A percentile compares a stretch with the other conserved stretches of the same genome.
phyloP scores from a whole-genome alignment of 2,888 invertebrate species.

The Diarsia rubi region DNA sequence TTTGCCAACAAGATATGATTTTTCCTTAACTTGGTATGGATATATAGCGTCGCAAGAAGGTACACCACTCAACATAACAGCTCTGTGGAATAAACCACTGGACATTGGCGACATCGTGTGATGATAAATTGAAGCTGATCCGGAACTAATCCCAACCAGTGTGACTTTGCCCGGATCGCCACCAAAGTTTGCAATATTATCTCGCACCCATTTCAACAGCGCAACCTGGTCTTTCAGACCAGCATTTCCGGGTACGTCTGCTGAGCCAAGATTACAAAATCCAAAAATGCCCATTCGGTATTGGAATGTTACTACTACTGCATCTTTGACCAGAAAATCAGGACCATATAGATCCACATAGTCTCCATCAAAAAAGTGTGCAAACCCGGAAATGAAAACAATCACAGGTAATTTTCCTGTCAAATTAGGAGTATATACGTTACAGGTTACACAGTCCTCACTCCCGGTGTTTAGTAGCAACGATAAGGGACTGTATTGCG shows the following conservation, averaged over 20 bases:
- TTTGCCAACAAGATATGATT: conserved; percentile 35
- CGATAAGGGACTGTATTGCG: conserved; percentile 73
- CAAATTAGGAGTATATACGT: conserved; percentile 73
- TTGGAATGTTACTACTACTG: conserved; percentile 90
- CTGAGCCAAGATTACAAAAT: conserved; percentile 88
- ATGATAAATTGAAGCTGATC: conserved; percentile 26
- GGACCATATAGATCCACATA: conserved; percentile 88
- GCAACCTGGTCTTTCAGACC: conserved; percentile 85
- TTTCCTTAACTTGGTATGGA: conserved; percentile 22
- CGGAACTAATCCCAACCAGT: conserved; percentile 68
- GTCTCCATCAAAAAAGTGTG: conserved; percentile 73
- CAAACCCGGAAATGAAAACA: conserved; percentile 77
- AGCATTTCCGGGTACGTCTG: conserved; percentile 91
- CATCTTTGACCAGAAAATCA: conserved; percentile 88
- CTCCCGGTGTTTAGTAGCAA: conserved; percentile 62
- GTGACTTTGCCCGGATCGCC: conserved; percentile 75
- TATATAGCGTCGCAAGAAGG: conserved; percentile 41
- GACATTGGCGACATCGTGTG: conserved; percentile 39
- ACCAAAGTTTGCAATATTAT: conserved; percentile 75
- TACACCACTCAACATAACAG: conserved; percentile 60
- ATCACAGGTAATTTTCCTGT: conserved; percentile 71
- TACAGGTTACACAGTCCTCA: conserved; percentile 78
- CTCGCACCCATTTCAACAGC: conserved; percentile 74
- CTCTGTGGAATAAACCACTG: conserved; percentile 33
- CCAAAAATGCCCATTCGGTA: conserved; percentile 89